Percentiles rank a stretch among this genome's conserved stretches.
phyloP scores from a whole-genome alignment of 2,113 vertebrate species.

The Hippocampus guttulatus region DNA sequence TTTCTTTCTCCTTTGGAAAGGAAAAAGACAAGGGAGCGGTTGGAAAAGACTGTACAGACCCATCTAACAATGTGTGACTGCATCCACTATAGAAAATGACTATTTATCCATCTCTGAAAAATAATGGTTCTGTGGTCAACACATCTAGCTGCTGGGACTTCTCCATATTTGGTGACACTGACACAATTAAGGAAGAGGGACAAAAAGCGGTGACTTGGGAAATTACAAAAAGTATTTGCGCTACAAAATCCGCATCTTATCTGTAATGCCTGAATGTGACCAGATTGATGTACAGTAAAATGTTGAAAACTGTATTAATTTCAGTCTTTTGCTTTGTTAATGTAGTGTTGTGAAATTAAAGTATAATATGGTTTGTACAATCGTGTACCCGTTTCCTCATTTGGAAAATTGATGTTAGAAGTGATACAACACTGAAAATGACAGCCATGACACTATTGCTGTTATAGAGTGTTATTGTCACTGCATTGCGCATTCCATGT shows the following conservation, averaged over 20 bases:
- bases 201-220: background rate
- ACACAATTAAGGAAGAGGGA: background rate
- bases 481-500: too few species aligned
- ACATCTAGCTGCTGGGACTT: background rate
- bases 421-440: background rate
- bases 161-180: background rate
- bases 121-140: background rate
- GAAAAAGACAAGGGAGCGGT: conserved; percentile 35
- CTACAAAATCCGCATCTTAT: background rate
- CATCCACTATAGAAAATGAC: conserved; percentile 33
- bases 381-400: conserved; percentile 35
- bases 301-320: conserved; percentile 38
- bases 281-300: conserved; percentile 27
- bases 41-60: conserved; percentile 21
- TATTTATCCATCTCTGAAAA: conserved; percentile 24
- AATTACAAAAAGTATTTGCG: background rate
- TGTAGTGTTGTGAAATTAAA: conserved; percentile 58
- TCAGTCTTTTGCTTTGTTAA: conserved; percentile 50
- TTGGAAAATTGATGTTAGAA: background rate
- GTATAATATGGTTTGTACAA: conserved; percentile 57
- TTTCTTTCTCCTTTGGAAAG: conserved; percentile 57
- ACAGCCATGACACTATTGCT: too few species aligned
- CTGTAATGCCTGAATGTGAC: background rate
- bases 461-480: too few species aligned
- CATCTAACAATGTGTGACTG: conserved; percentile 45